Evolutionary conservation across 2,797 vertebrate genomes (phyloP).

Genomic region (Myotis myotis): DNA sequence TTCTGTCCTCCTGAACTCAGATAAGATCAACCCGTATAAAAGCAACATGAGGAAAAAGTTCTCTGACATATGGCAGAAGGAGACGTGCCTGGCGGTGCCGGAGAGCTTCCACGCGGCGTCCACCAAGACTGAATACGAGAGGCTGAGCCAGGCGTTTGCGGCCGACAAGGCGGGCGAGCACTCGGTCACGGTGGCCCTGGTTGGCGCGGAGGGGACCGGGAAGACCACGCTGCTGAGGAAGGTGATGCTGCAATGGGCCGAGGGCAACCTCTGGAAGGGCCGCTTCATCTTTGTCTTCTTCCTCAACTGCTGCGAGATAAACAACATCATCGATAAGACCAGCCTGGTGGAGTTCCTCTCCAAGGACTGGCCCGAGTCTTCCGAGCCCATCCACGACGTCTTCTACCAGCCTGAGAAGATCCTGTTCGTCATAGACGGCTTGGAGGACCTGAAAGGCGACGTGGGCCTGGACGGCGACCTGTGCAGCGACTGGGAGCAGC

Average conservation of each 20-base stretch:
- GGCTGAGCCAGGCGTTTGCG: accelerated
- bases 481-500: background rate
- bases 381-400: background rate
- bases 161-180: accelerated
- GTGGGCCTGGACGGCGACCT: background rate
- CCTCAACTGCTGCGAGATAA: conserved; percentile 16
- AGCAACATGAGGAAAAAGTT: conserved; percentile 39
- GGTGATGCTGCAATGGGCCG: conserved; percentile 60
- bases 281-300: conserved; percentile 58
- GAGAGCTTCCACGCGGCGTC: background rate
- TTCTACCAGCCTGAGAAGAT: conserved; percentile 27
- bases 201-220: background rate
- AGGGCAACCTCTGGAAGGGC: background rate
- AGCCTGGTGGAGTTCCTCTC: conserved; percentile 50
- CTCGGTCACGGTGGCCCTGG: background rate
- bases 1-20: conserved; percentile 3
- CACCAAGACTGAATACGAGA: accelerated
- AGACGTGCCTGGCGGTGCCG: conserved; percentile 1
- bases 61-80: background rate
- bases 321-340: background rate
- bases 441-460: conserved; percentile 48
- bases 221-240: conserved; percentile 48
- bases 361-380: background rate
- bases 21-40: background rate
- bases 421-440: conserved; percentile 65